Percentiles rank a stretch among this genome's conserved stretches.
phyloP scores from a whole-genome alignment of 2,113 vertebrate species.

The Gallinago media region DNA sequence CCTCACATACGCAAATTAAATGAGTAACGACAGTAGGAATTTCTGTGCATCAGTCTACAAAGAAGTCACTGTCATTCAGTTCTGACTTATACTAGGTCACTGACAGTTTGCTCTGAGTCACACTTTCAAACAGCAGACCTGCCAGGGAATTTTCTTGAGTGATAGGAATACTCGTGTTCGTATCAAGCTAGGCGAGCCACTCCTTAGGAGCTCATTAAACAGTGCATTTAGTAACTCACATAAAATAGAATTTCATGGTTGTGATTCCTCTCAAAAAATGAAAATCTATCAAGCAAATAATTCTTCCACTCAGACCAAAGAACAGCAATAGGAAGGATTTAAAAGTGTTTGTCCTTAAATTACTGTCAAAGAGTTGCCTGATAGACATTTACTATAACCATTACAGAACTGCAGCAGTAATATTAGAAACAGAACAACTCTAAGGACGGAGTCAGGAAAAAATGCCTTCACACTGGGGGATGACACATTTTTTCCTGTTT shows the following conservation, averaged over 20 bases:
- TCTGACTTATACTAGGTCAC: background rate
- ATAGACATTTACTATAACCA: background rate
- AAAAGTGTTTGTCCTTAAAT: background rate
- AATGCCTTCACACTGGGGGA: background rate
- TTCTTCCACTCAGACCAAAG: background rate
- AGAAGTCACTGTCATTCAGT: background rate
- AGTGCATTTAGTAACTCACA: background rate
- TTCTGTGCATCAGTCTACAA: background rate
- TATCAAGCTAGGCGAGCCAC: background rate
- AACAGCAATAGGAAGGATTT: background rate
- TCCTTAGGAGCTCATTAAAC: background rate
- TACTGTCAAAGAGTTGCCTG: background rate
- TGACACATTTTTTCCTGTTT: background rate
- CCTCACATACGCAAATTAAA: background rate
- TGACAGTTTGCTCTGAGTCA: background rate
- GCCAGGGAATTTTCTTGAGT: background rate
- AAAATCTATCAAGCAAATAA: background rate
- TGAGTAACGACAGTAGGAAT: background rate
- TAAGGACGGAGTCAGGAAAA: background rate
- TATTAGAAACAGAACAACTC: background rate
- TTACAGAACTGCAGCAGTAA: background rate
- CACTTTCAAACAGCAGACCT: background rate
- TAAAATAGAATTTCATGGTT: background rate
- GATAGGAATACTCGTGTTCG: background rate
- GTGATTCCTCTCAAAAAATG: background rate